Evolutionary conservation across 2,113 vertebrate genomes (phyloP), one percentile per base, ranked within the genome.

Genomic region (Dryoscopus gambensis): DNA sequence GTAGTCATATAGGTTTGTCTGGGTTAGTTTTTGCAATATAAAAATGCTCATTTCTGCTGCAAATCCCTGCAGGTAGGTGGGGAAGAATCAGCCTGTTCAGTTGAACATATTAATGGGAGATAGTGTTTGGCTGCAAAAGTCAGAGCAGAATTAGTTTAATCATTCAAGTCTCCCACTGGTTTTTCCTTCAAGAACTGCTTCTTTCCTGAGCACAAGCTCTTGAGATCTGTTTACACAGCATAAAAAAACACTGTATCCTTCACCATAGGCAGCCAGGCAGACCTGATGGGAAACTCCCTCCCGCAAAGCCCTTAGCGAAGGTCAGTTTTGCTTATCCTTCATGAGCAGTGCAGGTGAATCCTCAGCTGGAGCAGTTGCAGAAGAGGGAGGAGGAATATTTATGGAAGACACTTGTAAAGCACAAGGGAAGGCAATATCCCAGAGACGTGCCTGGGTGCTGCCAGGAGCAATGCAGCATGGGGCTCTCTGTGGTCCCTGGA

Each of bases 391-490:
- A 50, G 18, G 40, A 50, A 49, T 2, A 2, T 56, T 84, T 74
- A 13, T 13, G 18, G 15, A 13, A 42, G 18, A 59, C 11, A 10
- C 75, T 23, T 63, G 31, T 55, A 63, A 81, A 82, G 13, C 5
- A 7, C 0, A 0, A 79, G 24, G 30, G 23, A 75, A 78, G 10
- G 20, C 9, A 65, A 11, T 4, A 9, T 52, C 7, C 15, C 49
- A n/a, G 9, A 35, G 28, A 73, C 0, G 0, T 52, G 11, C 25
- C 18, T 69, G 35, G 16, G 10, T 5, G 8, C 39, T 73, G 33
- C 15, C n/a, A 64, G 35, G 40, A 37, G 25, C 20, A 56, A 14
- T 31, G 33, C 25, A 89, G 5, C 15, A 16, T 14, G 1, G 1
- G 10, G 13, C 6, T n/a, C 4, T 37, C 23, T 40, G 40, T 2